Conservation (phyloP, 2,113 vertebrate genomes). For the Urocitellus parryii region DNA sequence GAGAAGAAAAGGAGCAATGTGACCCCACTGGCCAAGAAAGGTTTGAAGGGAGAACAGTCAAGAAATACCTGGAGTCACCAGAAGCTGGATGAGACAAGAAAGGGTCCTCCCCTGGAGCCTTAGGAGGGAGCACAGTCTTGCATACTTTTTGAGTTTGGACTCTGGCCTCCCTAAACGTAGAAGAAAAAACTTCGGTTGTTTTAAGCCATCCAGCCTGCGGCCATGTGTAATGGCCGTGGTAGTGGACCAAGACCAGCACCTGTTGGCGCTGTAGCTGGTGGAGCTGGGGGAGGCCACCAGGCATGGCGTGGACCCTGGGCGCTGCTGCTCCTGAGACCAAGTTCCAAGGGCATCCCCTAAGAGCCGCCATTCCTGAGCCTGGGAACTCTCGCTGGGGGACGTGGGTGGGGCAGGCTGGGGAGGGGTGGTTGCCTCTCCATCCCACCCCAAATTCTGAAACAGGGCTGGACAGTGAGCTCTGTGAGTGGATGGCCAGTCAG, state of each 20-base stretch:
- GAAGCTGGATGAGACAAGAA: background rate
- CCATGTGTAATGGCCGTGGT: background rate
- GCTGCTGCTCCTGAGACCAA: background rate
- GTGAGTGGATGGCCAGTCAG: background rate
- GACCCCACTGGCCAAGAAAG: background rate
- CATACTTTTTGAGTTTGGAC: background rate
- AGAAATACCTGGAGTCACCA: background rate
- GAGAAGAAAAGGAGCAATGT: background rate
- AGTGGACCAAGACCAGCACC: background rate
- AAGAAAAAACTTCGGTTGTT: background rate
- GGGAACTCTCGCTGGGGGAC: background rate
- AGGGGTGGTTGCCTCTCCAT: background rate
- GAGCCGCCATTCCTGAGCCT: background rate
- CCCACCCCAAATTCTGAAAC: background rate
- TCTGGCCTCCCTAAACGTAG: background rate
- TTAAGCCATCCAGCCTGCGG: background rate
- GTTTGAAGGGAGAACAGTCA: background rate
- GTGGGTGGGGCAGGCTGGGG: background rate
- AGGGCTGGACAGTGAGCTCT: background rate
- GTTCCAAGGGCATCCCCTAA: background rate
- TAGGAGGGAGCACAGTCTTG: too few relatives aligned
- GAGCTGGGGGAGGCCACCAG: background rate
- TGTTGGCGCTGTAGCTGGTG: background rate
- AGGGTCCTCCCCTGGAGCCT: background rate
- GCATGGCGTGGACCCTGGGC: too few relatives aligned